Evolutionary conservation across 2,113 vertebrate species (phyloP).

Genomic region (Clupea harengus): DNA sequence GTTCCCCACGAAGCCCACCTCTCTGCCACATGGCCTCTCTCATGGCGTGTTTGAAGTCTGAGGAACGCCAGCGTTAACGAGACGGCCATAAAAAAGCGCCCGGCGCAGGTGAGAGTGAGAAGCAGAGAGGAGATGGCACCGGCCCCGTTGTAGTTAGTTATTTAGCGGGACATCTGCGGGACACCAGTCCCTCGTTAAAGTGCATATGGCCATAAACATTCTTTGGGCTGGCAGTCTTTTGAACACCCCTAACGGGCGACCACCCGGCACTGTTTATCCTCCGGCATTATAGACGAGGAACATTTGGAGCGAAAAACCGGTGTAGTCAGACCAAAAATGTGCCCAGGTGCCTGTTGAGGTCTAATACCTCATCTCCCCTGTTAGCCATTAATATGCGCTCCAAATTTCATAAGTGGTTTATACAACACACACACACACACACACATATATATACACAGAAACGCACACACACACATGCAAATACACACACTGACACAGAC

Average conservation of each 20-base stretch:
- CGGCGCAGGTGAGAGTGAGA: background rate
- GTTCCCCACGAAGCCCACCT: too few species aligned
- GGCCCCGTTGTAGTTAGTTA: too few species aligned
- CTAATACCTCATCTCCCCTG: conserved; percentile 17
- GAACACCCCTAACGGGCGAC: conserved; percentile 36
- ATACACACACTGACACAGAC: background rate
- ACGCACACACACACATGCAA: background rate
- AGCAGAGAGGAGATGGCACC: too few species aligned
- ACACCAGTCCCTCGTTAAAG: background rate
- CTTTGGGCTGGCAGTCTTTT: conserved; percentile 25
- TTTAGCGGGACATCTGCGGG: background rate
- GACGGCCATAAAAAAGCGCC: background rate
- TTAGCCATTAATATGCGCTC: background rate
- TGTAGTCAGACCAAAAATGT: background rate
- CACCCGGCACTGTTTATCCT: conserved; percentile 50
- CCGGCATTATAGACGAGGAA: background rate
- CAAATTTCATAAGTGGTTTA: conserved; percentile 11
- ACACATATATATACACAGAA: background rate
- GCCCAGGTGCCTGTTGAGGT: conserved; percentile 9
- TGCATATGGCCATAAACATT: conserved; percentile 38
- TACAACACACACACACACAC: background rate
- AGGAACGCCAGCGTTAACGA: background rate
- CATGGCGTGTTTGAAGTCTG: background rate
- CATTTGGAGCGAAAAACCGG: background rate
- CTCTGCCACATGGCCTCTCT: background rate